Conservation (phyloP, 2,797 vertebrate genomes). For the Channa striata region DNA sequence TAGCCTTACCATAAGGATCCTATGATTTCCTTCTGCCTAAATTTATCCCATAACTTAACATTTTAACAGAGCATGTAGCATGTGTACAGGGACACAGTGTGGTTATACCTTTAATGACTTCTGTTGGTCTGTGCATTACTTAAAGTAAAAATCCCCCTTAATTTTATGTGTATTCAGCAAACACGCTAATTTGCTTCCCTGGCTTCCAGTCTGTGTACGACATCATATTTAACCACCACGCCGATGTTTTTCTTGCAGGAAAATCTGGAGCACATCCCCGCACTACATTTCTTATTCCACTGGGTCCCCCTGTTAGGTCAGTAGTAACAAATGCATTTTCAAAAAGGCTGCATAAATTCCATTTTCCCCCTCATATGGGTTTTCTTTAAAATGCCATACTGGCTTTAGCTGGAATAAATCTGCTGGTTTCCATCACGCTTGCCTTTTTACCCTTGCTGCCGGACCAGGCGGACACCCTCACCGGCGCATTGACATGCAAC, state of each 20-base stretch:
- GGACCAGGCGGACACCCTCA: constrained; percentile 90
- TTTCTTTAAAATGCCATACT: constrained; percentile 70
- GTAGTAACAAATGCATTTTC: constrained; percentile 80
- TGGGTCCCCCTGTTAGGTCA: constrained; percentile 75
- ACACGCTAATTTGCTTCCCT: constrained; percentile 40
- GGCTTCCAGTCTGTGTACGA: constrained; percentile 50
- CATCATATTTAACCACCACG: constrained; percentile 45
- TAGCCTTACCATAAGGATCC: constrained; percentile 90
- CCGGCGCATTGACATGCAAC: constrained; percentile 99
- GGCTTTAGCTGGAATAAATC: constrained; percentile 79
- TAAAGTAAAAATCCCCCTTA: constrained; percentile 52
- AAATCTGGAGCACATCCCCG: constrained; percentile 71
- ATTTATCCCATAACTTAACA: constrained; percentile 85
- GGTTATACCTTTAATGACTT: constrained; percentile 43
- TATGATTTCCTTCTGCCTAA: constrained; percentile 86
- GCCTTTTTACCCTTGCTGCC: constrained; percentile 84
- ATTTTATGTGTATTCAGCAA: constrained; percentile 46
- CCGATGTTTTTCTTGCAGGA: constrained; percentile 57
- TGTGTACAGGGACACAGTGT: constrained; percentile 33
- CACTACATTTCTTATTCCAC: constrained; percentile 65
- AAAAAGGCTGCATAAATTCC: constrained; percentile 77
- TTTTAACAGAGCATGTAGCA: constrained; percentile 48
- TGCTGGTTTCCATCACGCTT: constrained; percentile 78
- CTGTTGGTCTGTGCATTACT: constrained; percentile 26
- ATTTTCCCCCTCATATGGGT: constrained; percentile 48